phyloP scores from a whole-genome alignment of 2,113 vertebrate genomes.

The Arenaria interpres region DNA sequence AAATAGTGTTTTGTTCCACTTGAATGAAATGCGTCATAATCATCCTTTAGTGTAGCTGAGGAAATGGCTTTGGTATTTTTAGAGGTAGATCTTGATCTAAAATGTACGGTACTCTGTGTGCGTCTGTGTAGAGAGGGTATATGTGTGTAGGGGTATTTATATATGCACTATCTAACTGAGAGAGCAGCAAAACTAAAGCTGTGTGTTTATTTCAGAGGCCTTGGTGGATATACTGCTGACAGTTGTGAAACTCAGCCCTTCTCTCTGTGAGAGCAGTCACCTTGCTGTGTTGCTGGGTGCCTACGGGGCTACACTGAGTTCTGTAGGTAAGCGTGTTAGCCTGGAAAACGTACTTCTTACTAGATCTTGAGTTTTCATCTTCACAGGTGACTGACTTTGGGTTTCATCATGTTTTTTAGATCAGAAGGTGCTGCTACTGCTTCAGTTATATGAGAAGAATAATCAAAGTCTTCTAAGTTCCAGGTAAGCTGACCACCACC shows the following conservation, averaged over 20 bases:
- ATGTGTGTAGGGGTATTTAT: background rate
- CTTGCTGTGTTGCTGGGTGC: slow-evolving; percentile 89
- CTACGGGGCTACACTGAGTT: slow-evolving; percentile 87
- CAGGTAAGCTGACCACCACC: slow-evolving; percentile 62
- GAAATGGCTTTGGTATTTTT: background rate
- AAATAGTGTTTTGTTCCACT: background rate
- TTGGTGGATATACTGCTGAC: slow-evolving; percentile 84
- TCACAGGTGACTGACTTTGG: background rate
- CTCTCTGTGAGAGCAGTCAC: slow-evolving; percentile 84
- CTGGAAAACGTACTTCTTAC: background rate
- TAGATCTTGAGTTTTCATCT: background rate
- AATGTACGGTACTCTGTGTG: background rate
- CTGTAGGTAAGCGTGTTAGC: slow-evolving; percentile 76
- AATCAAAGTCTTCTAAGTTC: slow-evolving; percentile 83
- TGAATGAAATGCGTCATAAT: background rate
- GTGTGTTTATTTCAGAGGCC: slow-evolving; percentile 75
- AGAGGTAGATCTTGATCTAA: background rate
- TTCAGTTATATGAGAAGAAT: slow-evolving; percentile 90
- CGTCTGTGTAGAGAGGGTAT: background rate
- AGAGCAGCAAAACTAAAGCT: background rate
- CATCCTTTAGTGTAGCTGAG: background rate
- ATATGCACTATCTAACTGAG: background rate
- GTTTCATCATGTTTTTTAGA: slow-evolving; percentile 73
- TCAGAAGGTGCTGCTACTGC: slow-evolving; percentile 89
- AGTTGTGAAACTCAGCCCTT: slow-evolving; percentile 81